These are phyloP conservation scores for Eclectus roratus DNA, from an alignment of 2,113 vertebrate genomes.

Conservation along the genomic window DNA sequence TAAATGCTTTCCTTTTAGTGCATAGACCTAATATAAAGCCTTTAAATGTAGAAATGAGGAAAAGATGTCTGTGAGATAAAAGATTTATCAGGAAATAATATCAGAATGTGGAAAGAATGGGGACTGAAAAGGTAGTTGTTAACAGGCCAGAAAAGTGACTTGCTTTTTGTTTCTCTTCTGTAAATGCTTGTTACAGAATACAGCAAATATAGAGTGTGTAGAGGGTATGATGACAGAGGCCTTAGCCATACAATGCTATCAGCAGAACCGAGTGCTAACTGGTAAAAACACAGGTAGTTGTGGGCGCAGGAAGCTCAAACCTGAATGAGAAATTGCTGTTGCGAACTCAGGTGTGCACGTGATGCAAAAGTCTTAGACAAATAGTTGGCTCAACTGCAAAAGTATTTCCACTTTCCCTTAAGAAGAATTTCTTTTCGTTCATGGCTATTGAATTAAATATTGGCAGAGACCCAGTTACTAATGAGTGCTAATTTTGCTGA, in stretches of 20 bases:
- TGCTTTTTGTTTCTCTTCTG: not conserved
- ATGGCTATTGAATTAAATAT: not conserved
- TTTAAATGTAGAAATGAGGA: not conserved
- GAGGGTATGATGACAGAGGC: not conserved
- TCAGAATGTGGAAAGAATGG: not conserved
- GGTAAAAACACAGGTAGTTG: not conserved
- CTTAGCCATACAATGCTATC: not conserved
- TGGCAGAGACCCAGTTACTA: not conserved
- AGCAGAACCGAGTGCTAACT: not conserved
- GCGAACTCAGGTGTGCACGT: not conserved
- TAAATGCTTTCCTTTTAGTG: not conserved
- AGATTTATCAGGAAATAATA: not conserved
- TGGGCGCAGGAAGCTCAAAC: not conserved
- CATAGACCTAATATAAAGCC: not conserved
- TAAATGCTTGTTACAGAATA: not conserved
- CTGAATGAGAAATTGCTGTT: not conserved
- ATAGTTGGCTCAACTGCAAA: not conserved
- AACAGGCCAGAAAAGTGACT: not conserved
- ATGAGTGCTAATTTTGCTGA: not conserved
- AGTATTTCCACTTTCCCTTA: not conserved
- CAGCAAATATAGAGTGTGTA: rapidly evolving
- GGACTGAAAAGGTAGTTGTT: not conserved
- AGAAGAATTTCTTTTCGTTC: not conserved
- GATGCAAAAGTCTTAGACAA: not conserved
- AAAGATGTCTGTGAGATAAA: not conserved